A percentile compares a stretch with the other conserved stretches of the same genome.
phyloP scores from a whole-genome alignment of 2,797 vertebrate genomes.

The Geotrypetes seraphini region DNA sequence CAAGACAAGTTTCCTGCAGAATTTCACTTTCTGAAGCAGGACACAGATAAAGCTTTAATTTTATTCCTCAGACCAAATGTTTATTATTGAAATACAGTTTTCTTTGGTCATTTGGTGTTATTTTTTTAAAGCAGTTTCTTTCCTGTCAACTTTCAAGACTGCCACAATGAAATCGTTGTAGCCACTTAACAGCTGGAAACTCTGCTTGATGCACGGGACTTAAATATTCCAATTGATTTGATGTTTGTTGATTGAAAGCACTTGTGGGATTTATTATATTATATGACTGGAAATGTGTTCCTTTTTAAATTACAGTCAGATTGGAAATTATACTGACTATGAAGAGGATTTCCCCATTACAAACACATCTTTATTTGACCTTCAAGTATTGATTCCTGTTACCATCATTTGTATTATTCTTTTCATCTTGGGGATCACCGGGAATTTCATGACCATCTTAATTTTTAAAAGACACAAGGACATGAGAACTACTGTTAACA shows the following conservation, averaged over 20 bases:
- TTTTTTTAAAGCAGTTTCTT: not conserved
- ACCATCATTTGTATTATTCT: slow-evolving; percentile 53
- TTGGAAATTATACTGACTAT: not conserved
- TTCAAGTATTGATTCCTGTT: slow-evolving; percentile 39
- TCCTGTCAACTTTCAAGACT: fast-evolving
- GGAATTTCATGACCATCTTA: slow-evolving; percentile 59
- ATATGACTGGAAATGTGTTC: slow-evolving; percentile 1
- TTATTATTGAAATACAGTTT: no score
- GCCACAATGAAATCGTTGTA: fast-evolving
- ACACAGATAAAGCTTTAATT: no score
- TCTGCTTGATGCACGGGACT: fast-evolving
- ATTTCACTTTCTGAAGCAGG: no score
- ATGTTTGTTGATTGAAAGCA: no score
- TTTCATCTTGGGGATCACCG: slow-evolving; percentile 57
- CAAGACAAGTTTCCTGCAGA: no score
- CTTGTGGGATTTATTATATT: no score
- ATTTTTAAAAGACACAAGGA: slow-evolving; percentile 59
- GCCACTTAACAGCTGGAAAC: not conserved
- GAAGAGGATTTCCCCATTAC: not conserved
- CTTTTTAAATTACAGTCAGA: not conserved
- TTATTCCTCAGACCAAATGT: no score
- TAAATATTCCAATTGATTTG: fast-evolving
- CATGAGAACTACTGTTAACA: slow-evolving; percentile 66
- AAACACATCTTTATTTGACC: slow-evolving; percentile 7
- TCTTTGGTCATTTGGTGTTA: no score